These are phyloP conservation scores for Peromyscus melanophrys DNA, from an alignment of 2,797 vertebrate species.

Conservation along the genomic window DNA sequence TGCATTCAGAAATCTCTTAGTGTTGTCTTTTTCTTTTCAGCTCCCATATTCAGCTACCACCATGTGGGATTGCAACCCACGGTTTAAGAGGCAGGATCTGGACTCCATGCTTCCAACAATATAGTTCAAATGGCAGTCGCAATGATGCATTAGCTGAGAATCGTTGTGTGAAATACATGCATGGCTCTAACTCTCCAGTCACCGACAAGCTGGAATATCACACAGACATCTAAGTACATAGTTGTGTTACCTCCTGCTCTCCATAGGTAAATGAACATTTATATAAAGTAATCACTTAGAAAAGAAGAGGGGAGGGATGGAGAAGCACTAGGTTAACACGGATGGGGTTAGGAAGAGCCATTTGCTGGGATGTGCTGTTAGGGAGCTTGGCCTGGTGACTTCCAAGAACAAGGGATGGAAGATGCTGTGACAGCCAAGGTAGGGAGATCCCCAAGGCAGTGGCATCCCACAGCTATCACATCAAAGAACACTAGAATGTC, in stretches of 20 bases:
- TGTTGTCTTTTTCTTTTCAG: neutral
- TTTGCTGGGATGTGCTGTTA: no score
- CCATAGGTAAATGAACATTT: neutral
- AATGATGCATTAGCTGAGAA: no score
- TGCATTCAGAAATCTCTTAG: neutral
- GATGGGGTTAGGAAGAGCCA: neutral
- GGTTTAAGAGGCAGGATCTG: neutral
- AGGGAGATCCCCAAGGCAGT: neutral
- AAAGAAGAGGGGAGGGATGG: neutral
- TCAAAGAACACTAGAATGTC: neutral
- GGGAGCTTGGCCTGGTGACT: neutral
- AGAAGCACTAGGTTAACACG: fast-evolving
- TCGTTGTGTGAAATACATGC: neutral
- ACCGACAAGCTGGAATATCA: no score
- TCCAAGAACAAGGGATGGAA: neutral
- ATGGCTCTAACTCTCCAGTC: neutral
- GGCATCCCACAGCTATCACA: neutral
- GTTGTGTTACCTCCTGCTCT: neutral
- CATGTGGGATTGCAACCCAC: neutral
- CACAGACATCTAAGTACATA: neutral
- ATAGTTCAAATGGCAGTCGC: neutral
- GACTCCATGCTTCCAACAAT: neutral
- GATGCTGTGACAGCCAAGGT: neutral
- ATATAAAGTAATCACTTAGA: neutral
- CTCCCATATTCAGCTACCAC: neutral